Evolutionary conservation across 2,113 vertebrate genomes (phyloP).

Genomic region (Pelmatolapia mariae): DNA sequence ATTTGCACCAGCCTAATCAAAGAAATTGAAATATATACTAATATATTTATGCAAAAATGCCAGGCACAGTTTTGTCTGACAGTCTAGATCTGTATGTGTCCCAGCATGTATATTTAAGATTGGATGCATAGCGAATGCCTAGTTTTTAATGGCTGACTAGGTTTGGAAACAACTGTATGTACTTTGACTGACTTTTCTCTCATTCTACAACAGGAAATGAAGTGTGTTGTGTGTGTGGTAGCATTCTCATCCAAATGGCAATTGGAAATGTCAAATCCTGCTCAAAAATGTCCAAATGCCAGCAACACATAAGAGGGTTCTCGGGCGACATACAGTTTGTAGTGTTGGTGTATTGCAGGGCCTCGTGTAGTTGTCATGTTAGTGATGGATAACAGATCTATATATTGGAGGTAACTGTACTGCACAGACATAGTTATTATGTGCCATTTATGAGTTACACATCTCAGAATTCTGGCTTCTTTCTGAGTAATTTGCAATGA

Average conservation of each 20-base stretch:
- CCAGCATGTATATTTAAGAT: not conserved
- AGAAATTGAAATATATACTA: not conserved
- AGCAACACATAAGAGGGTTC: not conserved
- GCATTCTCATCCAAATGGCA: not conserved
- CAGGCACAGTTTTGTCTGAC: not conserved
- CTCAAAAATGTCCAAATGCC: conserved; percentile 12
- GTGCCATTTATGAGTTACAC: not conserved
- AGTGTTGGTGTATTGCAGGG: not conserved
- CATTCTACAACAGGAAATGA: not conserved
- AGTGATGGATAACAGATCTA: not conserved
- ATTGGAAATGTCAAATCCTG: conserved; percentile 29
- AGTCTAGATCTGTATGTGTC: not conserved
- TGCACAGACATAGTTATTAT: not conserved
- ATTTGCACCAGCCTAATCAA: not conserved
- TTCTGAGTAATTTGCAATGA: not conserved
- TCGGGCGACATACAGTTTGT: conserved; percentile 7
- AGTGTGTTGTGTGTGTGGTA: not conserved
- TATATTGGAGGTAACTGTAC: not conserved
- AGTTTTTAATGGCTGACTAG: not conserved
- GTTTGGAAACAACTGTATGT: not conserved
- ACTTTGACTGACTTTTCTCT: not conserved
- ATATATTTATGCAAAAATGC: not conserved
- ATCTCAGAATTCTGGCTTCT: not conserved
- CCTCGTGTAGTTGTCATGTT: not conserved
- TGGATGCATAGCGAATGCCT: not conserved